Conservation (phyloP, 1,140 invertebrate species). For the Calliphora vicina region DNA sequence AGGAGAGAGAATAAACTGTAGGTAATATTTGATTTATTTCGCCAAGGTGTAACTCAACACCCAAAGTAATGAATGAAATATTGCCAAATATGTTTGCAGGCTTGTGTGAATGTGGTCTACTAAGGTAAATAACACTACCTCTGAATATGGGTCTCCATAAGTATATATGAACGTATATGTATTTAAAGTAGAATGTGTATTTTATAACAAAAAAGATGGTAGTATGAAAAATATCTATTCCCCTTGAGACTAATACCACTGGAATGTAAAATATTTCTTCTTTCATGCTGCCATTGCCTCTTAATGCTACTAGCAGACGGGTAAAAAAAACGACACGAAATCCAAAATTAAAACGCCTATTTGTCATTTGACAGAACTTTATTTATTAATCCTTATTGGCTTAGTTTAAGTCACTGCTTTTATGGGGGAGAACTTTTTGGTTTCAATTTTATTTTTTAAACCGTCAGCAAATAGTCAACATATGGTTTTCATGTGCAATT, state of each 20-base stretch:
- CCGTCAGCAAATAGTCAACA: background rate
- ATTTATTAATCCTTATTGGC: conserved; percentile 23
- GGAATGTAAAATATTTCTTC: background rate
- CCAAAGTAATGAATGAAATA: too few relatives aligned
- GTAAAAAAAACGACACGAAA: background rate
- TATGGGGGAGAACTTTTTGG: background rate
- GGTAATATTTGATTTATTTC: too few relatives aligned
- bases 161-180: background rate
- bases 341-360: background rate
- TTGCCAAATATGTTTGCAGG: background rate
- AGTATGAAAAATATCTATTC: background rate
- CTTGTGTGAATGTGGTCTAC: background rate
- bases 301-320: background rate
- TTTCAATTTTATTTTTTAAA: background rate
- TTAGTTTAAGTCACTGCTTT: background rate
- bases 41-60: too few relatives aligned
- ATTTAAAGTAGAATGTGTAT: background rate
- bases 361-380: conserved; percentile 10
- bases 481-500: too few relatives aligned
- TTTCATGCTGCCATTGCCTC: background rate
- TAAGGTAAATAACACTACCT: background rate
- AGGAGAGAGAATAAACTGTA: too few relatives aligned
- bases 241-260: background rate
- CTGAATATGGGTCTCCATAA: background rate
- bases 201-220: background rate